Percentiles rank a stretch among this genome's conserved stretches.
Evolutionary conservation across 2,797 vertebrate genomes (phyloP).

Genomic region (Sylvilagus floridanus): DNA sequence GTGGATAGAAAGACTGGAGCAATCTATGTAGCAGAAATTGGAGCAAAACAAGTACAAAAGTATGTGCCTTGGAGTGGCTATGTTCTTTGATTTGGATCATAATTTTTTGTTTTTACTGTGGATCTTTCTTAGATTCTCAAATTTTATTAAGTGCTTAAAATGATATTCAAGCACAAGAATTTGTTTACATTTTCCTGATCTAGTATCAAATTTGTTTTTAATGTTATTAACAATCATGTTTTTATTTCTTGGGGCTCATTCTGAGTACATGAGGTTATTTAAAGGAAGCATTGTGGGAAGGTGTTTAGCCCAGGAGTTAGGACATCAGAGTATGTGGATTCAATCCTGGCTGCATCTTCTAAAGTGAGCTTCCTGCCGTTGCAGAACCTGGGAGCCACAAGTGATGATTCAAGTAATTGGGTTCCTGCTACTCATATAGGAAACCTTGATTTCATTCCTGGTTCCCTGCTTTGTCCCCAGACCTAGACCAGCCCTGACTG

Average conservation of each 20-base stretch:
- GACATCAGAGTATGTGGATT: too few relatives aligned
- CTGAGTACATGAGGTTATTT: neutral
- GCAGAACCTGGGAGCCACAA: too few relatives aligned
- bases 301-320: too few relatives aligned
- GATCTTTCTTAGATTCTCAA: neutral
- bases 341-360: too few relatives aligned
- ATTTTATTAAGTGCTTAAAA: neutral
- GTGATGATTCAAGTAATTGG: too few relatives aligned
- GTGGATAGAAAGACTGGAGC: constrained; percentile 91
- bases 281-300: neutral
- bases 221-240: neutral
- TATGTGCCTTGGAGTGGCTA: constrained; percentile 88
- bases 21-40: constrained; percentile 96
- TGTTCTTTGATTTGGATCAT: neutral
- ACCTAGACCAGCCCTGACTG: too few relatives aligned
- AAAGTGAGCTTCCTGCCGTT: too few relatives aligned
- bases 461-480: too few relatives aligned
- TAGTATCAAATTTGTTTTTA: neutral
- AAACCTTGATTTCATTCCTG: too few relatives aligned
- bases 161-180: neutral
- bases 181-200: neutral
- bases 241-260: neutral
- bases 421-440: too few relatives aligned
- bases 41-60: constrained; percentile 96
- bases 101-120: neutral